Base-by-base conservation (phyloP, 2,888 invertebrate genomes). In the Incurvaria masculella region DNA sequence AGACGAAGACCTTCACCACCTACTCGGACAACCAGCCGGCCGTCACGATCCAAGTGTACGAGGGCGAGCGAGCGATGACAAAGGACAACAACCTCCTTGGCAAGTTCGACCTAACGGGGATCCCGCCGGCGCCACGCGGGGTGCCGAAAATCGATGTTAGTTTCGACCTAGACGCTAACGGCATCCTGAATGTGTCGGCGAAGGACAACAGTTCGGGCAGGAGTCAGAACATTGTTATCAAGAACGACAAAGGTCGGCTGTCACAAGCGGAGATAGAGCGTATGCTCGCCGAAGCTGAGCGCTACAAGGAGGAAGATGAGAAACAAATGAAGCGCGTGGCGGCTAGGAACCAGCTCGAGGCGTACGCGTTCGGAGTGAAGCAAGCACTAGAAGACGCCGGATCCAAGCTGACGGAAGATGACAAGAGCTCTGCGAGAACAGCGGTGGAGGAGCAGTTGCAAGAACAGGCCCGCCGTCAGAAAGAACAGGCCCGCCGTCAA, bases 151-250 rank as follows among this genome's bases (percentile, higher is more conserved):
- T 87, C 54, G 85, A 85, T 51, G 86, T 87, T 21, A 86, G 87
- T 18, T 89, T 89, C 62, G 88, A 89, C 60, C 64, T 90, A 53
- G 89, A 90, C 61, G 88, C 88, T 10, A 89, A 90, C 63, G 89
- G 89, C 17, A 89, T 91, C 55, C 69, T 92, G 50, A 92, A 92
- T 64, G 94, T 94, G 1, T 85, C 89, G 0, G 94, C 94, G n/a
- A 83, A 86, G 54, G 85, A 85, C 53, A 82, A 81, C 63, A 80
- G 83, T 56, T 81, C 83, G 0, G 85, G 82, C 19, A 87, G 86
- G 55, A 83, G 83, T 46, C 87, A 85, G 64, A 86, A 87, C 60
- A 91, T 92, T 51, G 87, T 87, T 38, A 93, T 92, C 57, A 88
- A 88, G 62, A 92, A 91, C 68, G 89, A 91, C 69, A 89, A 87